A percentile compares a stretch with the other conserved stretches of the same genome.
phyloP scores from a whole-genome alignment of 64 coral and sea anemone genomes.

The Orbicella faveolata region DNA sequence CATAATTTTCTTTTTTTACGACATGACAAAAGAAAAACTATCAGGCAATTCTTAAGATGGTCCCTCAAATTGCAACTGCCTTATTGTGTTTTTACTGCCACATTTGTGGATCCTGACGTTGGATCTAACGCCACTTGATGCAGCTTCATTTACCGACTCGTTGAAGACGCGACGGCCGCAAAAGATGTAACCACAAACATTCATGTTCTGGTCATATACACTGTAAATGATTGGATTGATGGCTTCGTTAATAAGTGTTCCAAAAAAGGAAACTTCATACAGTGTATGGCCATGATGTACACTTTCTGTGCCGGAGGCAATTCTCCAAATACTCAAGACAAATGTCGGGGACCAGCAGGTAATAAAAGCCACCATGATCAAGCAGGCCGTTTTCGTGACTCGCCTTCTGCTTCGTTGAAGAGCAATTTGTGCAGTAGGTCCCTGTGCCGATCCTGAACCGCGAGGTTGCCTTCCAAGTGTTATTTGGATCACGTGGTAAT shows the following conservation, averaged over 20 bases:
- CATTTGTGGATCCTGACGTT: no score
- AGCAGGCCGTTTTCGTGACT: constrained; percentile 30
- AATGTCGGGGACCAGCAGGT: constrained; percentile 60
- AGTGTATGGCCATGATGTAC: constrained; percentile 11
- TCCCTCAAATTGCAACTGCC: no score
- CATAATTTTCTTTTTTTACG: no score
- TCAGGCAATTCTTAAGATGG: no score
- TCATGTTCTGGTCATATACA: constrained; percentile 18
- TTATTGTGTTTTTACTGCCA: no score
- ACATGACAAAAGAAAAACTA: no score
- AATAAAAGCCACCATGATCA: constrained; percentile 42
- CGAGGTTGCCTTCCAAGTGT: constrained; percentile 17
- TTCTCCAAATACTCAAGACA: constrained; percentile 38
- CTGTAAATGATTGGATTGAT: constrained; percentile 56
- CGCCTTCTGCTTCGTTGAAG: constrained; percentile 36
- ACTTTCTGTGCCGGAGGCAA: constrained; percentile 42
- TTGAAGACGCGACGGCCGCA: not conserved
- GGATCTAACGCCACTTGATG: no score
- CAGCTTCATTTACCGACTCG: not conserved
- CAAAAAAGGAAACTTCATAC: constrained; percentile 54
- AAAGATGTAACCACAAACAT: not conserved
- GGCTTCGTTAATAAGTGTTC: constrained; percentile 57
- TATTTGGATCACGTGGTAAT: constrained; percentile 38
- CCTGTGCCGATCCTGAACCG: not conserved
- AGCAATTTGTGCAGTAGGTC: not conserved